Evolutionary conservation across 2,113 vertebrate species (phyloP), one percentile per base, ranked within the genome.

Genomic region (Hylia prasina): DNA sequence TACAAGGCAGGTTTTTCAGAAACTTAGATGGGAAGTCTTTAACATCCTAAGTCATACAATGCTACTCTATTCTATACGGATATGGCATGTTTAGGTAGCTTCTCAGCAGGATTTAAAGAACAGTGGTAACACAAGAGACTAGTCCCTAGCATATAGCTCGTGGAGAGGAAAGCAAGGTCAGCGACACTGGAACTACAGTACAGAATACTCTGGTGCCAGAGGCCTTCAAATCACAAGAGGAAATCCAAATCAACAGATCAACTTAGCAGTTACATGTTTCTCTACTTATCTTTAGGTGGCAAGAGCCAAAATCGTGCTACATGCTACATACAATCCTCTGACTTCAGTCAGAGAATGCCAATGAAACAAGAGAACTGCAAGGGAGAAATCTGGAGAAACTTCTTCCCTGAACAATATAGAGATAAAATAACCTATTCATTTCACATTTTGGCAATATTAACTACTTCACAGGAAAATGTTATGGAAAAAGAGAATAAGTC

Each of bases 11-110:
- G 10, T 61, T 73, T 85, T 86, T 68, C 58, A 58, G 17, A 53
- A 77, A 19, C 28, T 76, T 40, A 73, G 7, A 42, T 40, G 19
- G 6, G 17, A 93, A 89, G 12, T 22, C 47, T 54, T 50, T 50
- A 82, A 39, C 11, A 71, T n/a, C 21, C 6, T 13, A 81, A 60
- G 6, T 31, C 53, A 66, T 24, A 10, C 44, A 75, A n/a, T 5
- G 25, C 60, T 7, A 11, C 42, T 51, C 63, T 78, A 71, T 21
- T 50, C 28, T 50, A 23, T 4, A 42, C 6, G 30, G 37, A 73
- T 28, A 77, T 0, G 0, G 22, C 13, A 15, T 11, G 15, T 24
- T 47, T 22, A 40, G n/a, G 31, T 35, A 60, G 23, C 24, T 69
- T 63, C 80, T 70, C 7, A 54, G 24, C 10, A 79, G 18, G 25